Base-by-base conservation (phyloP, 2,888 invertebrate genomes). In the Oscheius sp. region DNA sequence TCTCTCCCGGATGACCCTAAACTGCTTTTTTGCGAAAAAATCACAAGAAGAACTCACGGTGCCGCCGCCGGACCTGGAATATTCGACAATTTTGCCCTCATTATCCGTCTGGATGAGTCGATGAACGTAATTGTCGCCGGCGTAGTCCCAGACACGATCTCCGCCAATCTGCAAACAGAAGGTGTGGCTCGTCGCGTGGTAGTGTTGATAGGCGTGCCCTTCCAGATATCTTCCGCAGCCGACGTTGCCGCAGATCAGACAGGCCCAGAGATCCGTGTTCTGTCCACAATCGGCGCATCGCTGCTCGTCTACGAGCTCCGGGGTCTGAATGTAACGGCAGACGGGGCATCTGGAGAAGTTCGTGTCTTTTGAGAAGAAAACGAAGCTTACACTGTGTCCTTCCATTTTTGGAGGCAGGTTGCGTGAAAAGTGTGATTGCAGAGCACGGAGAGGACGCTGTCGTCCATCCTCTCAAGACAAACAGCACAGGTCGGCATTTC, bases 371-470 rank as follows among this genome's bases (percentile, higher is more conserved):
- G 32, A 66, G 21, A 33, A 33, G 3, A 13, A 42, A 42, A 7
- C 75, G 35, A 29, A 50, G 58, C 70, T 78, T 86, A 92, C 92
- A 91, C 92, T 29, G 94, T 94, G 90, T 97, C 96, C 29, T 95
- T 94, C 97, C 99, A 99, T 90, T 98, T 94, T 83, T 94, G 93
- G 66, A 99, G 91, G 90, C 99, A 99, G 88, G 93, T 93, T 10
- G 96, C 94, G 91, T 99, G 99, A 91, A 99, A 99, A 1, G 96
- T 94, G 91, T 99, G 99, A 91, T 98, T 98, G 90, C 99, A 99
- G 77, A 98, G 92, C 89, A 99, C 96, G 42, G 96, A 97, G 82
- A 99, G 91, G 78, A 84, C 96, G 85, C 96, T 96, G 91, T 99
- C 99, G 90, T 99, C 99, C 91, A 92, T 91, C 85, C 96, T 93